phyloP scores from a whole-genome alignment of 2,797 vertebrate genomes.

The Bovichtus variegatus region DNA sequence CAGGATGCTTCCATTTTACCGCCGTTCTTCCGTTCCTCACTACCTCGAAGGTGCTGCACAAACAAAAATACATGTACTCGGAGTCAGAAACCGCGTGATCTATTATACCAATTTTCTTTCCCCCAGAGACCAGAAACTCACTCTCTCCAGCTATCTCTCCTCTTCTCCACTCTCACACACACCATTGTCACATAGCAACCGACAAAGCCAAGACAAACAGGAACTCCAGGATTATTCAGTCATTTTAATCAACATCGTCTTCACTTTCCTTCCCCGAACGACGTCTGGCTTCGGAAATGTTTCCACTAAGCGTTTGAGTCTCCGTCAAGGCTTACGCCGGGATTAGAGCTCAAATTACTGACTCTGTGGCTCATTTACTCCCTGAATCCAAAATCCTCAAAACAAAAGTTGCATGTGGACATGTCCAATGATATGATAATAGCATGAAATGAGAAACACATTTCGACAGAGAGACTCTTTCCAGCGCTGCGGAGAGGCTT shows the following conservation, averaged over 20 bases:
- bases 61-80: not conserved
- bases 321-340: conserved; percentile 68
- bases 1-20: conserved; percentile 9
- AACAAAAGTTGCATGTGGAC: conserved; percentile 81
- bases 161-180: not conserved
- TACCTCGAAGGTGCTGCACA: not conserved
- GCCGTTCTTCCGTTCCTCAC: not conserved
- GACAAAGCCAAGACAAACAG: conserved; percentile 79
- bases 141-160: conserved; percentile 2
- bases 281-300: conserved; percentile 80
- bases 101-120: not conserved
- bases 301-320: conserved; percentile 79
- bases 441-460: conserved; percentile 84
- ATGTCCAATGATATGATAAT: conserved; percentile 82
- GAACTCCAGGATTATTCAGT: conserved; percentile 72
- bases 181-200: conserved; percentile 55
- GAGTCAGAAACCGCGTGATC: not conserved
- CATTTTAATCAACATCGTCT: conserved; percentile 77
- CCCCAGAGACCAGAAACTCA: conserved; percentile 6
- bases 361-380: conserved; percentile 84
- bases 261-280: conserved; percentile 63
- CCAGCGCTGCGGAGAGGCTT: conserved; percentile 58
- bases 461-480: conserved; percentile 71
- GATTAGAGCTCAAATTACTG: conserved; percentile 83
- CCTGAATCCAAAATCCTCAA: conserved; percentile 76